A percentile compares a stretch with the other conserved stretches of the same genome.
These are phyloP conservation scores for Aleiodes sp. DNA, from an alignment of 1,140 invertebrate genomes.

Conservation along the genomic window DNA sequence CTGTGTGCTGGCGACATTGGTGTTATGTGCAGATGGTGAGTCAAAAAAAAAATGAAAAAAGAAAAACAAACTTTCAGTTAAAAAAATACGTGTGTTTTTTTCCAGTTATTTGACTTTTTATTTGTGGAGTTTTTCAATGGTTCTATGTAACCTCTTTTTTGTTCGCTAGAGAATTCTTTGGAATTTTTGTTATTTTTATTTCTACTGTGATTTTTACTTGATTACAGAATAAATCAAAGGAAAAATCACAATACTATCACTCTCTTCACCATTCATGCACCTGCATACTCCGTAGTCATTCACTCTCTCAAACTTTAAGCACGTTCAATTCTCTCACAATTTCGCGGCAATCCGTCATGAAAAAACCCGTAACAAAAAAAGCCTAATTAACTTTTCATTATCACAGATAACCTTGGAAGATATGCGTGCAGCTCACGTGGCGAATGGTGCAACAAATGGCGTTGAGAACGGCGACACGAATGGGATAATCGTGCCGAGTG, in stretches of 20 bases:
- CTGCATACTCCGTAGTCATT: neutral
- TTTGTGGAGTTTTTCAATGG: slow-evolving; percentile 17
- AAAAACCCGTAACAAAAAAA: neutral
- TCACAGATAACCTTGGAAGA: slow-evolving; percentile 77
- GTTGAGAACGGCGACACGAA: slow-evolving; percentile 51
- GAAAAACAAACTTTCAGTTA: slow-evolving; percentile 37
- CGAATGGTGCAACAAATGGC: slow-evolving; percentile 42
- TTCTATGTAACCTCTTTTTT: neutral
- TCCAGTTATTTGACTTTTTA: slow-evolving; percentile 44
- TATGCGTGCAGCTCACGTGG: slow-evolving; percentile 67
- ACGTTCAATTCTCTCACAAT: neutral
- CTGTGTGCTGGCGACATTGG: slow-evolving; percentile 59
- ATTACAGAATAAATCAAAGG: neutral
- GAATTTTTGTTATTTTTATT: slow-evolving; percentile 17
- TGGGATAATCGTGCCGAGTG: slow-evolving; percentile 43
- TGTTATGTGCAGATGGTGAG: slow-evolving; percentile 62
- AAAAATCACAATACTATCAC: neutral
- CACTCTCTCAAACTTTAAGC: slow-evolving; percentile 16
- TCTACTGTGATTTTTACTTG: neutral
- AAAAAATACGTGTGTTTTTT: slow-evolving; percentile 47
- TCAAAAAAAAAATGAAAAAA: slow-evolving; percentile 39
- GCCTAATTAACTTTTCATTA: slow-evolving; percentile 28
- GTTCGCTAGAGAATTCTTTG: neutral
- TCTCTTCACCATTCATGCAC: slow-evolving; percentile 5
- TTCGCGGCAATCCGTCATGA: slow-evolving; percentile 16